Evolutionary conservation across 2,888 invertebrate genomes (phyloP), one percentile per base, ranked within the genome.

Genomic region (Drosophila gaucha): DNA sequence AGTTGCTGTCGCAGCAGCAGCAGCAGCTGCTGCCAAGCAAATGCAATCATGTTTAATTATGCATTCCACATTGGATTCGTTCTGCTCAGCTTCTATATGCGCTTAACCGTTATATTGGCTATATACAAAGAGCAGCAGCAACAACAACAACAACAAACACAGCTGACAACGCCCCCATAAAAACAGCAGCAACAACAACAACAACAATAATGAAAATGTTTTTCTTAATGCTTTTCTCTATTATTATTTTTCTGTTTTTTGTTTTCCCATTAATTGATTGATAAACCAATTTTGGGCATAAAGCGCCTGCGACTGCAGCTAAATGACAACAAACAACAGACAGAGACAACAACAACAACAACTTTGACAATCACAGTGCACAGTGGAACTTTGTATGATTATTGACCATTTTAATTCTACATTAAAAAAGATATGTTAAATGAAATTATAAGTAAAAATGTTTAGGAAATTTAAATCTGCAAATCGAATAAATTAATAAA

Each of bases 11-110:
- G 57, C 55, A 72, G 28, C 57, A 35, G 26, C 47, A 20, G 24
- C 49, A 59, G 41, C 41, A 41, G 51, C 39, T 22, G 39, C 36
- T 36, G 41, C 41, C 28, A 55, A 75, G 49, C 59, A 69, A 78
- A 63, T 86, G 83, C 77, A 82, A 74, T 86, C 80, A 69, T 77
- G 77, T 79, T 83, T 85, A 85, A 86, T 86, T 86, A 86, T 83
- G 77, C 86, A 85, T 85, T 85, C 75, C 75, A 85, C 76, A 80
- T 67, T 75, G 75, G 56, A 78, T 85, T 85, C 71, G 62, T 71
- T 71, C 52, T 76, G 50, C 65, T 62, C 49, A 50, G 43, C 58
- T 57, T 56, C 43, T 49, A 62, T 22, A 33, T 9, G 24, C 43
- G 50, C 46, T 72, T 66, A 51, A 72, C 69, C 46, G 74, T 76